Evolutionary conservation across 2,797 vertebrate species (phyloP), one percentile per base, ranked within the genome.

Genomic region (Trichosurus vulpecula): DNA sequence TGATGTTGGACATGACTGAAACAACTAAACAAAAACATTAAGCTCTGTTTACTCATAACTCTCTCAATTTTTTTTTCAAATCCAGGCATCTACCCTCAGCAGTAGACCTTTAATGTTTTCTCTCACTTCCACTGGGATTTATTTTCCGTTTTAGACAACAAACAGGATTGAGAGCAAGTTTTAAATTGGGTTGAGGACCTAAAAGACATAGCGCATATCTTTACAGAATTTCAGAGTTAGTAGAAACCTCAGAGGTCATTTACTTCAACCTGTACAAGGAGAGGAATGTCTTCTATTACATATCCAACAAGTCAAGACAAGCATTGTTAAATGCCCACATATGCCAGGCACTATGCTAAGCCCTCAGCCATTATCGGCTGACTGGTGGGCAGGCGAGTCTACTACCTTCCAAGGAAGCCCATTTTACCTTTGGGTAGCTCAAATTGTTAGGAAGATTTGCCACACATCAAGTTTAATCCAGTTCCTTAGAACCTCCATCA

Each of bases 131-230:
- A 94, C 6, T 47, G 66, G 19, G 74, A 90, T 97, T 93, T 97
- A 74, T 89, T 54, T 90, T 95, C 94, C 97, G 97, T 97, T 96
- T 97, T 91, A 96, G 58, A 52, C 41, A 94, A 92, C 51, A 92
- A 94, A 92, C 51, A 92, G 56, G 51, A 95, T 96, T 96, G 89
- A 97, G 96, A 97, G 96, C 96, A 97, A 96, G 97, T 96, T 97
- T 94, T 94, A 97, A 98, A 97, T 97, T 96, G 90, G 74, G 96
- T 95, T 91, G 92, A 57, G 58, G 16, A 66, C 91, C 89, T 89
- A 93, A 97, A 91, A 47, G 97, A 74, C 58, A 96, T 96, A 94
- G 66, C 95, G 55, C 96, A 92, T 97, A 94, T 97, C 96, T 74
- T 74, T 81, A 81, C 41, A 41, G 19, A 81, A 81, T 81, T n/a